Evolutionary conservation across 1,140 invertebrate species (phyloP), one percentile per base, ranked within the genome.

Genomic region (Hylaeus anthracinus): DNA sequence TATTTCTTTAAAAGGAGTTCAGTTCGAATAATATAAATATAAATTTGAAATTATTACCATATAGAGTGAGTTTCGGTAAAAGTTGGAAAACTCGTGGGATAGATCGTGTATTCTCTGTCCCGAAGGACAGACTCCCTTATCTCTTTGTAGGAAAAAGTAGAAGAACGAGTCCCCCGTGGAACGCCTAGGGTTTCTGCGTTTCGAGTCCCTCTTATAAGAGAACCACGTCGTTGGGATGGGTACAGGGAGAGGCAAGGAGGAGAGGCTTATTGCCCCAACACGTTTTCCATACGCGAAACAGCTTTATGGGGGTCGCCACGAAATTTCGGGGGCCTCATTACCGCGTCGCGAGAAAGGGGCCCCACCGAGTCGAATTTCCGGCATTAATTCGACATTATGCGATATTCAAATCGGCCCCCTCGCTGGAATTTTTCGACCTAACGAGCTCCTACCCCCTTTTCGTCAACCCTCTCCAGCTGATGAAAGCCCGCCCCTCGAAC

Each of bases 351-450:
- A 63, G 64, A 66, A 43, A 55, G 70, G 85, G 77, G 80, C 84
- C 51, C 86, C 70, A 66, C 86, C 89, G 90, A 90, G 87, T 92
- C 89, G 88, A 88, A 89, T 90, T 90, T 92, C 89, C 89, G 89
- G 86, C 89, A 91, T 92, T 92, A 91, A 92, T 90, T 91, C 88
- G 88, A 87, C 88, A 91, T 92, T 91, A 91, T 91, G 88, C 90
- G 89, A 91, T 90, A 92, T 92, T 92, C 89, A 92, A 92, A 92
- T 92, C 86, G 85, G 88, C 88, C 26, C 26, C 65, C 84, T 83
- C 86, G 86, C 5, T 85, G 88, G 87, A 88, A 89, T 91, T 90
- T 86, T 90, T 90, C 83, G 79, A 78, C 88, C 83, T 92, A 91
- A 91, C 89, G 88, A 91, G 89, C 72, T 83, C 61, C 82, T 88